phyloP scores from a whole-genome alignment of 2,113 vertebrate species.

The Cariama cristata region DNA sequence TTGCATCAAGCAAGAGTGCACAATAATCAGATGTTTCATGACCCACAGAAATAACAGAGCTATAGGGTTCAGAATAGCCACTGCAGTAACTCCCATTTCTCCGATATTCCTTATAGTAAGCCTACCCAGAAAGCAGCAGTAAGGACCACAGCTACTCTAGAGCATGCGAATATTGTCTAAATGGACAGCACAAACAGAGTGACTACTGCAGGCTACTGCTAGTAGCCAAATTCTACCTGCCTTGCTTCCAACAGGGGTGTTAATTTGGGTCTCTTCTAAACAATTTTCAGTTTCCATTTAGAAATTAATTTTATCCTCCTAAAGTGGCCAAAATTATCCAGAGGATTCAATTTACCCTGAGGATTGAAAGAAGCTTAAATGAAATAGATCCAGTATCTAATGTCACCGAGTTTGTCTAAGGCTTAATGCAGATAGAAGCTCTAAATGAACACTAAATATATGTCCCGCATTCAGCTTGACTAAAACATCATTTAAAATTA shows the following conservation, averaged over 20 bases:
- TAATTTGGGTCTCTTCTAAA: neutral
- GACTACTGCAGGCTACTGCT: neutral
- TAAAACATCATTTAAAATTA: neutral
- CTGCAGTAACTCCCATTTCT: neutral
- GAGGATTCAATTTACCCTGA: neutral
- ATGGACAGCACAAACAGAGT: neutral
- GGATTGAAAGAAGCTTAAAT: neutral
- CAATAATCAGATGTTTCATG: neutral
- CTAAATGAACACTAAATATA: neutral
- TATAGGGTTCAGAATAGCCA: neutral
- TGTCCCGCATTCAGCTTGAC: neutral
- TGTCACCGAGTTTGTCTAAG: neutral
- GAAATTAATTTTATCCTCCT: neutral
- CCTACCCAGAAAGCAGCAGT: neutral
- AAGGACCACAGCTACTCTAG: neutral
- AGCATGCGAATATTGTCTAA: neutral
- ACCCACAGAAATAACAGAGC: neutral
- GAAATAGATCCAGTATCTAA: neutral
- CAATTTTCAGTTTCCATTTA: neutral
- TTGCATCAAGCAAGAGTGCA: neutral
- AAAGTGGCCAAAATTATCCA: neutral
- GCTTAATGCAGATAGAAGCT: neutral
- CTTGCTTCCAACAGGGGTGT: neutral
- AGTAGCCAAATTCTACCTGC: neutral
- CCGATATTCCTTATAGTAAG: neutral